Base-by-base conservation (phyloP, 2,888 invertebrate species). In the Tribolium freemani region DNA sequence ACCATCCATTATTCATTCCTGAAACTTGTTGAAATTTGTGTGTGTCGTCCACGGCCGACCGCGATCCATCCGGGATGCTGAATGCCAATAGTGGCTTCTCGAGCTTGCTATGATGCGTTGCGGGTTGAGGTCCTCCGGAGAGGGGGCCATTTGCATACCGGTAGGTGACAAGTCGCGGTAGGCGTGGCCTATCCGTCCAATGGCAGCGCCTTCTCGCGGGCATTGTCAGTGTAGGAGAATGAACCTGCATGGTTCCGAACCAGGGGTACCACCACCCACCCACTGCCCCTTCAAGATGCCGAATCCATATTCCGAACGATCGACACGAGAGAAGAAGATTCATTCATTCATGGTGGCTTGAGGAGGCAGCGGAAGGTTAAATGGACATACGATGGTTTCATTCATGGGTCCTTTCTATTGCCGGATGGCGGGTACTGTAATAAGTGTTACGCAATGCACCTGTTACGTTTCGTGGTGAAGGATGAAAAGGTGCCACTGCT, bases 131-230 rank as follows among this genome's bases (percentile, higher is more conserved):
- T 73, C 73, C 70, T 73, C 61, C 68, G 77, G 79, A 79, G 80
- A 80, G 84, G 83, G 84, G 84, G 83, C 82, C 85, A 87, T 87
- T 87, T 87, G 87, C 87, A 87, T 87, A 87, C 87, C 86, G 86
- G 87, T 86, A 87, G 87, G 86, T 87, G 87, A 87, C 86, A 87
- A 86, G 85, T 86, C 84, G 85, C 84, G 84, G 84, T 76, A 77
- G 86, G 86, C 85, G 86, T 81, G 82, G 82, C 82, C 75, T 76
- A 68, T 71, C 77, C 83, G 81, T 78, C 86, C 86, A 86, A 86
- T 86, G 80, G 82, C 81, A 76, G 76, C 75, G 75, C 75, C 77
- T 74, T 75, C 79, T 80, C 81, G 80, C 81, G 81, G 78, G 81
- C 79, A 80, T 82, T 82, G 82, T 82, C 80, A 79, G 79, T 80